Base-by-base conservation (phyloP, 2,888 invertebrate genomes). In the Mimas tiliae region DNA sequence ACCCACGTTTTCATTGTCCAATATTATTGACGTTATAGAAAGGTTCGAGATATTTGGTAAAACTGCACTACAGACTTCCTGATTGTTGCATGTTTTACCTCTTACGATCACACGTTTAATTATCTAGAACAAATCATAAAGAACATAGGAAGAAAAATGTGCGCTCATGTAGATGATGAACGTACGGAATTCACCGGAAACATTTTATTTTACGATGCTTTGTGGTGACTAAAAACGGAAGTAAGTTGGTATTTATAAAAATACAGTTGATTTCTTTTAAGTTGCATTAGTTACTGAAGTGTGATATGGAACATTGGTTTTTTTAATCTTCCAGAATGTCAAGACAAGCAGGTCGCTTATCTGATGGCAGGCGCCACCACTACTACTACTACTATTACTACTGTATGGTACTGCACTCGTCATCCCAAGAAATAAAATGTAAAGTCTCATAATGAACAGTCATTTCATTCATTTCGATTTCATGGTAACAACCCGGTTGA, bases 11-110 rank as follows among this genome's bases (percentile, higher is more conserved):
- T 27, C 27, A 11, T 50, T 19, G 11, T 19, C 2, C 9, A 50
- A 48, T 48, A 48, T 48, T 48, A 6, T 47, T 42, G 58, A 19
- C 48, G 48, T 34, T 16, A 38, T 65, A 58, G 12, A 58, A 8
- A 65, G 7, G 7, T 48, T 48, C 8, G 19, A 19, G 33, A 34
- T 47, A 65, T 65, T 65, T 33, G 64, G 47, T 55, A 55, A 55
- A 64, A 55, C 11, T 4, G n/a, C 19, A 8, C 16, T 16, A 12
- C 21, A 42, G 27, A 27, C 19, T 45, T 58, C 65, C 33, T 34
- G n/a, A 48, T 55, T 19, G 33, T 27, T 47, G 55, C 53, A 55
- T 45, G 45, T 33, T 38, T n/a, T 47, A 58, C n/a, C 38, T 27
- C 1, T 55, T 48, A 34, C 47, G 47, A 65, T 16, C 8, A 48